Evolutionary conservation across 2,113 vertebrate genomes (phyloP).

Genomic region (Cinclus cinclus): DNA sequence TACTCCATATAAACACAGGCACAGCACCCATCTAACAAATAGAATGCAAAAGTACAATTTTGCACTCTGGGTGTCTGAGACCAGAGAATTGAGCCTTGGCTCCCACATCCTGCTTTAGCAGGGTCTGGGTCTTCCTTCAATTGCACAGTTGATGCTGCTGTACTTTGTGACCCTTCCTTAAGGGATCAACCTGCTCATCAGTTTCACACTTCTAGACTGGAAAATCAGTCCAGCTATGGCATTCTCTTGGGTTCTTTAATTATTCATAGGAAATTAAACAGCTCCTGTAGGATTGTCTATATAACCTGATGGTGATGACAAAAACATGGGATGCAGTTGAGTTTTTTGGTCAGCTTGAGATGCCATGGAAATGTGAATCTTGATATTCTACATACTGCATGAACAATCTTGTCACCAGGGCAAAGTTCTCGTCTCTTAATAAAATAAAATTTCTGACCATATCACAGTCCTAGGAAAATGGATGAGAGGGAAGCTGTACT

Average conservation of each 20-base stretch:
- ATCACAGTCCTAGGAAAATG: neutral
- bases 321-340: neutral
- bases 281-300: neutral
- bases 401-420: neutral
- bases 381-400: neutral
- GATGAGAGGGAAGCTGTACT: neutral
- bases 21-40: neutral
- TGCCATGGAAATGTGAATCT: neutral
- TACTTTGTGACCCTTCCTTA: neutral
- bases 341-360: neutral
- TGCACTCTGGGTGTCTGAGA: neutral
- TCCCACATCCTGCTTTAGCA: neutral
- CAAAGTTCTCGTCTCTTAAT: neutral
- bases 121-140: neutral
- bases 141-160: neutral
- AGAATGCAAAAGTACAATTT: neutral
- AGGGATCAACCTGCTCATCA: neutral
- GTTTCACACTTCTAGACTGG: neutral
- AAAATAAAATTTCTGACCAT: neutral
- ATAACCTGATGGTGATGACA: neutral
- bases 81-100: neutral
- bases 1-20: neutral
- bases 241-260: fast-evolving
- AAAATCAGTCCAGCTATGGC: neutral
- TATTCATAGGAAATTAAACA: neutral